Evolutionary conservation across 2,888 invertebrate genomes (phyloP), one percentile per base, ranked within the genome.

Genomic region (Trichacis sp.): DNA sequence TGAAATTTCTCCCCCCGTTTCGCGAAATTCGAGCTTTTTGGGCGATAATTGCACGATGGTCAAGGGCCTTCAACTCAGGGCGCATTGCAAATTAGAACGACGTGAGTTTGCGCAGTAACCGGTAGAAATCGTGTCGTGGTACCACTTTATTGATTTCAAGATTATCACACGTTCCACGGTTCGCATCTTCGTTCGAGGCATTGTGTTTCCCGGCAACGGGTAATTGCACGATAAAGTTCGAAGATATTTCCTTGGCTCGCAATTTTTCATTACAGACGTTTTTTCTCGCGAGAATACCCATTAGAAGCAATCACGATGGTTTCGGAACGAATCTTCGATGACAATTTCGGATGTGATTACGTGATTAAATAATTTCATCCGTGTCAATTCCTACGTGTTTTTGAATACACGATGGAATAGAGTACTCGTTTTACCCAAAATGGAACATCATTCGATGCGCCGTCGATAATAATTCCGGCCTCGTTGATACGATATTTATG

Each of bases 121-220:
- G 58, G 56, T 64, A 60, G 76, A 75, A 74, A 75, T 76, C 72
- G 70, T 69, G 74, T 69, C 69, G 69, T 57, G 73, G 69, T 73
- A 74, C 76, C 73, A 75, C 76, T 80, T 79, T 78, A 81, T 82
- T 80, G 82, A 83, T 83, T 80, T 80, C 78, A 74, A 79, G 80
- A 82, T 82, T 81, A 81, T 81, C 78, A 73, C 77, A 74, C 66
- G 70, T 70, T 70, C 65, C 63, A 64, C 64, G 61, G 70, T 71
- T 73, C 73, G 72, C 73, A 75, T 74, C 72, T 69, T 72, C 71
- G 72, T 74, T 71, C 71, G 68, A 66, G 68, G 71, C 71, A 72
- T 73, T 72, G 71, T 73, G 69, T 63, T 70, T 66, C 70, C 68
- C 60, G 59, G 64, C 67, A 68, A 64, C 63, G 58, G 57, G 62